phyloP scores from a whole-genome alignment of 2,113 vertebrate species.

The Candoia aspera region DNA sequence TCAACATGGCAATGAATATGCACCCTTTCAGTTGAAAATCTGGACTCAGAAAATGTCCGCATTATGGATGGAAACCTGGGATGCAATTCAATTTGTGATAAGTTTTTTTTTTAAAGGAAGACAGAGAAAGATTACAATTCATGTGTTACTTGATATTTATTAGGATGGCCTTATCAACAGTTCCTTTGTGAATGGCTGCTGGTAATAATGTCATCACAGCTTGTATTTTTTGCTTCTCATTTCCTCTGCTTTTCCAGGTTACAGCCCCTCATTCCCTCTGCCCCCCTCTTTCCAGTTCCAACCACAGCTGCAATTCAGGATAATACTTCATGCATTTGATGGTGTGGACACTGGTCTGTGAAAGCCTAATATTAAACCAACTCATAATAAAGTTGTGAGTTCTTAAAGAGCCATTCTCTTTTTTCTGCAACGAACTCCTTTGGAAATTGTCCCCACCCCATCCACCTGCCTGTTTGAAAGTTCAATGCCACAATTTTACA shows the following conservation, averaged over 20 bases:
- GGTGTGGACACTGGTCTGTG: neutral
- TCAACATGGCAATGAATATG: neutral
- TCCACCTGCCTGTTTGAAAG: neutral
- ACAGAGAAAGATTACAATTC: neutral
- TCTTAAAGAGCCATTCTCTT: neutral
- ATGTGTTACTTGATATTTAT: neutral
- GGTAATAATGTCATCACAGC: neutral
- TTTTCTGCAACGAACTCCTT: neutral
- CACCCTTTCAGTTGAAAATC: neutral
- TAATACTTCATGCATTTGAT: neutral
- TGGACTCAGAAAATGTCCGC: neutral
- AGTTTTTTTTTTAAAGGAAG: neutral
- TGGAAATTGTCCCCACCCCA: neutral
- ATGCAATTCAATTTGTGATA: neutral
- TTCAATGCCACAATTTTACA: neutral
- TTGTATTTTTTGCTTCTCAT: neutral
- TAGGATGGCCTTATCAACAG: neutral
- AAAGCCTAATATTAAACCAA: neutral
- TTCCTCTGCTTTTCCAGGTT: neutral
- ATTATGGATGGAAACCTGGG: neutral
- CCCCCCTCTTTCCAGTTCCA: neutral
- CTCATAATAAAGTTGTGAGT: neutral
- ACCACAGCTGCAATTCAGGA: neutral
- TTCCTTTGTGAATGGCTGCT: neutral
- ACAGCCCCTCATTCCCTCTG: neutral